A percentile compares a stretch with the other conserved stretches of the same genome.
Evolutionary conservation across 2,888 invertebrate genomes (phyloP).

Genomic region (Yponomeuta cagnagella): DNA sequence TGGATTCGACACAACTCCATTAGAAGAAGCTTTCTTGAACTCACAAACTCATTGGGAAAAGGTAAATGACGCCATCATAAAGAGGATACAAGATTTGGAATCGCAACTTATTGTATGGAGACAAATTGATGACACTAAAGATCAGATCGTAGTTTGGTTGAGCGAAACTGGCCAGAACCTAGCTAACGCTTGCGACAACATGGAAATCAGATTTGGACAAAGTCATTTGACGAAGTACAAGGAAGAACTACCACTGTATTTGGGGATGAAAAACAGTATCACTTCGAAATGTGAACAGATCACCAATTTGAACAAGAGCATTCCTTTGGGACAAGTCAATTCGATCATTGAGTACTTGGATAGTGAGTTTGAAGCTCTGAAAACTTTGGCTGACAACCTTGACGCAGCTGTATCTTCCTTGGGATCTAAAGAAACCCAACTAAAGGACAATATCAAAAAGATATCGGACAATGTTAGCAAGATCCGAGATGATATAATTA

Average conservation of each 20-base stretch:
- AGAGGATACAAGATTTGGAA: slow-evolving; percentile 87
- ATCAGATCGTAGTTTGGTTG: slow-evolving; percentile 89
- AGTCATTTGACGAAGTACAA: slow-evolving; percentile 87
- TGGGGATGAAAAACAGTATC: slow-evolving; percentile 85
- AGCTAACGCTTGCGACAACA: slow-evolving; percentile 83
- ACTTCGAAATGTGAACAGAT: slow-evolving; percentile 87
- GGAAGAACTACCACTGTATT: slow-evolving; percentile 87
- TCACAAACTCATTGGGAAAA: slow-evolving; percentile 82
- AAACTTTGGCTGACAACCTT: slow-evolving; percentile 83
- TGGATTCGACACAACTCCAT: slow-evolving; percentile 77
- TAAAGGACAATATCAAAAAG: slow-evolving; percentile 83
- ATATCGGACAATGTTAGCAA: slow-evolving; percentile 82
- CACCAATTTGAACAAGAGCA: slow-evolving; percentile 82
- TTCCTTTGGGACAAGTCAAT: slow-evolving; percentile 81
- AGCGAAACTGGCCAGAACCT: slow-evolving; percentile 87
- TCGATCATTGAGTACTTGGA: slow-evolving; percentile 80
- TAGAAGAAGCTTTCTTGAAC: slow-evolving; percentile 76
- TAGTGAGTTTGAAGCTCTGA: slow-evolving; percentile 85
- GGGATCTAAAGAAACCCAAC: slow-evolving; percentile 82
- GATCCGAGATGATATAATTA: slow-evolving; percentile 88
- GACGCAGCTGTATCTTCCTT: slow-evolving; percentile 83
- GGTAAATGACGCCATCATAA: slow-evolving; percentile 81
- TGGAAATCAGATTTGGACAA: slow-evolving; percentile 88
- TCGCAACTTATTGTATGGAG: slow-evolving; percentile 95
- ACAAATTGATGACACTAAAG: slow-evolving; percentile 90